Evolutionary conservation across 2,888 invertebrate species (phyloP), one percentile per base, ranked within the genome.

Genomic region (Philereme vetulata): DNA sequence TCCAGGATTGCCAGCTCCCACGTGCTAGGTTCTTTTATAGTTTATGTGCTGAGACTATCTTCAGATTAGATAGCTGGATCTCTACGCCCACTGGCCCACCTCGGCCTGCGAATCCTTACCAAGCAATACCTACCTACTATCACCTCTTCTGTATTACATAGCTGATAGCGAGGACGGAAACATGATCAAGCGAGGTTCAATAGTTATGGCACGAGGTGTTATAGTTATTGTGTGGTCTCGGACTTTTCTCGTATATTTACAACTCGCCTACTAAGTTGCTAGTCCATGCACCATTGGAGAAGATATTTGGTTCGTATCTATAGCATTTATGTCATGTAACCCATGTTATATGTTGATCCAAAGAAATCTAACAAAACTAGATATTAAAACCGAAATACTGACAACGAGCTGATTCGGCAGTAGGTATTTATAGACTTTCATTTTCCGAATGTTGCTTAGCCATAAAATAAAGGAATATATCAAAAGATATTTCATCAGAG

Each of bases 1-100:
- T 61, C 55, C 58, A 56, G 66, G 36, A 57, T 57, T 70, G 70
- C 69, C 70, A 71, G 73, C 64, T 67, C 66, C 73, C 66, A 72
- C 74, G 73, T 75, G 77, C 76, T 71, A 21, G 40, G 71, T 75
- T 68, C 68, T 72, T 70, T 60, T 56, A 60, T 78, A 80, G 77
- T 88, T 89, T 88, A 88, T 83, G 80, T 74, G 77, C 68, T 66
- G 62, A 63, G 64, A 70, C 72, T 89, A 88, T 89, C 87, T 78
- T 33, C 53, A 38, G 68, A 86, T 57, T 50, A 62, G 62, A 74
- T 74, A 61, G 79, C 74, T 71, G 74, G 81, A 80, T 78, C 79
- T 77, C 76, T 71, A 72, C 88, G 85, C 88, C 86, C 86, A 86
- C 88, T 69, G 72, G 71, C 73, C 76, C 72, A 75, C 78, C 78